These are phyloP conservation scores for Alouatta palliata DNA, from an alignment of 2,113 vertebrate genomes.

Conservation along the genomic window DNA sequence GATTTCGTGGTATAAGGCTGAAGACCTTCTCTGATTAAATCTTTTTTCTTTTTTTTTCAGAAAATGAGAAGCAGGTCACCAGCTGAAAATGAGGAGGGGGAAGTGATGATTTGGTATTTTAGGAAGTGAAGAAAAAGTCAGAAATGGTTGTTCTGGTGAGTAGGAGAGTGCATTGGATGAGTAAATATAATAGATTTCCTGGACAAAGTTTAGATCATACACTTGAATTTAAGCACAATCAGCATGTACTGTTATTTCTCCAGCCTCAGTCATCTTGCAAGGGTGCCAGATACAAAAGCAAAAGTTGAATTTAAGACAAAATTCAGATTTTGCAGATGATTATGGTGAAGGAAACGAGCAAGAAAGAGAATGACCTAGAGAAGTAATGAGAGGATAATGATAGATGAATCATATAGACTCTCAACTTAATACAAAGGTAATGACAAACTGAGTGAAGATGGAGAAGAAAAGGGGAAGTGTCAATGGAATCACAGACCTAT, in stretches of 20 bases:
- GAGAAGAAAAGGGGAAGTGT: not conserved
- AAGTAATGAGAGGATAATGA: not conserved
- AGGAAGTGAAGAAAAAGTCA: not conserved
- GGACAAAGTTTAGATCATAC: not conserved
- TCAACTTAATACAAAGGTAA: not conserved
- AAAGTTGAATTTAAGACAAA: not conserved
- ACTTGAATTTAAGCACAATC: not conserved
- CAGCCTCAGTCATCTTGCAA: not conserved
- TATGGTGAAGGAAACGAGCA: not conserved
- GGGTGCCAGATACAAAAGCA: not conserved
- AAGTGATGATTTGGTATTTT: not conserved
- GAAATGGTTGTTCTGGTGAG: not conserved
- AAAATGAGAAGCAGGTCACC: not conserved
- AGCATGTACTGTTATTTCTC: not conserved
- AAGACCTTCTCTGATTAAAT: too few species aligned
- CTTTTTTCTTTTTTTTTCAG: fast-evolving
- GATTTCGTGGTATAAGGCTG: too few species aligned
- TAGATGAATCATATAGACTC: not conserved
- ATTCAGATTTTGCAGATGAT: not conserved
- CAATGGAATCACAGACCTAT: not conserved
- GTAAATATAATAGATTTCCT: not conserved
- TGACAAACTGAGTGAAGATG: not conserved
- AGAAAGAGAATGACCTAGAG: not conserved
- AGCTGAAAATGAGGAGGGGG: not conserved
- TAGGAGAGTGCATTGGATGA: not conserved